Conservation (phyloP, 53 echinoderm and acorn worm genomes). For the Paracentrotus lividus region DNA sequence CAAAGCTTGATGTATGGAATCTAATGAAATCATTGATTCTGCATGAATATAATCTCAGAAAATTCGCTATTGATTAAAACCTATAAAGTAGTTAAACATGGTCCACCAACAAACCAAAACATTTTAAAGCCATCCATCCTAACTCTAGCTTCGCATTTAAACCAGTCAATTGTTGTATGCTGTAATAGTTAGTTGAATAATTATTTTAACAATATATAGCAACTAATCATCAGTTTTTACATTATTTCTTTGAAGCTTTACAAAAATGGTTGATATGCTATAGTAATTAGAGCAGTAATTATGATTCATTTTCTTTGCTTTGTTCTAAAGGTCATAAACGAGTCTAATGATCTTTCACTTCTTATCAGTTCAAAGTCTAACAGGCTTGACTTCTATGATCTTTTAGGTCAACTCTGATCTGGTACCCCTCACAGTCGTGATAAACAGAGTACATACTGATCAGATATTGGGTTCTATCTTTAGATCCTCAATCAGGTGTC, state of each 20-base stretch:
- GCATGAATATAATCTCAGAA: not conserved
- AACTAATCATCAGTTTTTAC: not conserved
- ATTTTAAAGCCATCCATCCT: no score
- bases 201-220: no score
- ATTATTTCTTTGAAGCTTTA: not conserved
- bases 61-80: not conserved
- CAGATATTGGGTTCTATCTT: slow-evolving; percentile 6
- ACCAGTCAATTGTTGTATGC: no score
- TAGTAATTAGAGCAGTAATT: slow-evolving; percentile 18
- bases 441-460: not conserved
- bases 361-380: slow-evolving; percentile 7
- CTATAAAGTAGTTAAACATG: no score
- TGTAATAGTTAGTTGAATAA: no score
- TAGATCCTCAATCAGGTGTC: slow-evolving; percentile 3
- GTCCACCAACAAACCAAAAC: no score
- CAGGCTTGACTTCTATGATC: not conserved
- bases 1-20: not conserved
- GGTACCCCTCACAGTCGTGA: not conserved
- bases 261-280: not conserved
- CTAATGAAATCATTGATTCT: not conserved
- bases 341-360: not conserved
- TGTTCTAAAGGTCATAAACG: not conserved
- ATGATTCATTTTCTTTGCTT: not conserved
- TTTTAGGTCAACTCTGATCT: not conserved
- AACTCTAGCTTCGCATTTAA: no score